These are phyloP conservation scores for Hanleya hanleyi DNA, from an alignment of 2,888 invertebrate genomes.

Conservation along the genomic window DNA sequence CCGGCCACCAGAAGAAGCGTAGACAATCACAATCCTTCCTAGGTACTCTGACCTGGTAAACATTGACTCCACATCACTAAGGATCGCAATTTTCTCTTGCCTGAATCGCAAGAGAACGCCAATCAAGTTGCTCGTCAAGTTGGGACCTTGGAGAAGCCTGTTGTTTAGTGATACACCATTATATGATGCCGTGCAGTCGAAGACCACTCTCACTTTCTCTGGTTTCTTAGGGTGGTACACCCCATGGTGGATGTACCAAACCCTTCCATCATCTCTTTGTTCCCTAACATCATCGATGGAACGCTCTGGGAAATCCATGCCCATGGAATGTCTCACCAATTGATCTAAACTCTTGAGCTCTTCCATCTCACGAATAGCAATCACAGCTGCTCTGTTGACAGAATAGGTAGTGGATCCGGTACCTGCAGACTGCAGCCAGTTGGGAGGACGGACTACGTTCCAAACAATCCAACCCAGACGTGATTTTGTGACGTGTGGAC, in stretches of 20 bases:
- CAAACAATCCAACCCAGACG: no score
- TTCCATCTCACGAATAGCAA: no score
- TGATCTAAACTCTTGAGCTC: no score
- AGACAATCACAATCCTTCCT: background rate
- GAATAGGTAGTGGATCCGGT: no score
- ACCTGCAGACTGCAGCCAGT: no score
- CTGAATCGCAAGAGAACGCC: background rate
- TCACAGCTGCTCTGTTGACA: no score
- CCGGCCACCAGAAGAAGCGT: background rate
- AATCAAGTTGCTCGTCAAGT: background rate
- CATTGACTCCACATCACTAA: background rate
- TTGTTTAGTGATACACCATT: background rate
- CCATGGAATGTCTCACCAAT: no score
- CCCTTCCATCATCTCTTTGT: conserved; percentile 2
- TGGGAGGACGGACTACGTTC: no score
- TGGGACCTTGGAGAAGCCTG: background rate
- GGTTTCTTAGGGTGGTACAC: conserved; percentile 7
- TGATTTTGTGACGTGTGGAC: no score
- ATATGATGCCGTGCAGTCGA: background rate
- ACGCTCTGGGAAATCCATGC: no score
- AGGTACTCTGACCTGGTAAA: background rate
- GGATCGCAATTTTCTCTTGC: background rate
- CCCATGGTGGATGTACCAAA: conserved; percentile 13
- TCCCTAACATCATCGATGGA: no score
- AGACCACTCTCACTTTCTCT: conserved; percentile 4